These are phyloP conservation scores for Thaleichthys pacificus DNA, from an alignment of 2,797 vertebrate genomes.

Conservation along the genomic window DNA sequence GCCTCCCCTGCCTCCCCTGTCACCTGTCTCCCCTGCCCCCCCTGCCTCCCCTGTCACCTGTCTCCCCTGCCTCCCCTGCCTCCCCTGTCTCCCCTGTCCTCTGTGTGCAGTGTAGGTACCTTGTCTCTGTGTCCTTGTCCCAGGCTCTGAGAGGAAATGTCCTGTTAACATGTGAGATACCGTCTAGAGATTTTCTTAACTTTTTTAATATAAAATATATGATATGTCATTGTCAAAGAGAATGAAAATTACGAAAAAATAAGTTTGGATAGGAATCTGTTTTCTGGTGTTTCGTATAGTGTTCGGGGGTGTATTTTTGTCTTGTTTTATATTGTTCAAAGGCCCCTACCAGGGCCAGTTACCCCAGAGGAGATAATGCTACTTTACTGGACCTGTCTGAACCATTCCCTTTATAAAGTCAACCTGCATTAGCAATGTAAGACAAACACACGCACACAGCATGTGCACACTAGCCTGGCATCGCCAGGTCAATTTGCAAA, in stretches of 20 bases:
- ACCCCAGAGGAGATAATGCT: too few species aligned
- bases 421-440: background rate
- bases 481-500: too few species aligned
- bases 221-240: slow-evolving; percentile 21
- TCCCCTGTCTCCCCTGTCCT: background rate
- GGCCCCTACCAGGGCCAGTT: too few species aligned
- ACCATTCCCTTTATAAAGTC: slow-evolving; percentile 2
- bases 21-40: too few species aligned
- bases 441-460: background rate
- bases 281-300: background rate
- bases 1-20: background rate
- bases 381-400: background rate
- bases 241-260: slow-evolving; percentile 14
- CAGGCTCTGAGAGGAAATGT: too few species aligned
- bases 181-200: background rate
- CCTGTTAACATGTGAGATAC: too few species aligned
- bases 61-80: too few species aligned
- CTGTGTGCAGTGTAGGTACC: too few species aligned
- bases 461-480: background rate
- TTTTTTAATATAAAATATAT: slow-evolving; percentile 19
- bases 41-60: background rate
- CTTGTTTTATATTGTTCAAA: background rate
- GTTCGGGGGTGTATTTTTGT: background rate
- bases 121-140: too few species aligned
- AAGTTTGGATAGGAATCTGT: slow-evolving; percentile 9